Base-by-base conservation (phyloP, 1,140 invertebrate species). In the Coboldia fuscipes region DNA sequence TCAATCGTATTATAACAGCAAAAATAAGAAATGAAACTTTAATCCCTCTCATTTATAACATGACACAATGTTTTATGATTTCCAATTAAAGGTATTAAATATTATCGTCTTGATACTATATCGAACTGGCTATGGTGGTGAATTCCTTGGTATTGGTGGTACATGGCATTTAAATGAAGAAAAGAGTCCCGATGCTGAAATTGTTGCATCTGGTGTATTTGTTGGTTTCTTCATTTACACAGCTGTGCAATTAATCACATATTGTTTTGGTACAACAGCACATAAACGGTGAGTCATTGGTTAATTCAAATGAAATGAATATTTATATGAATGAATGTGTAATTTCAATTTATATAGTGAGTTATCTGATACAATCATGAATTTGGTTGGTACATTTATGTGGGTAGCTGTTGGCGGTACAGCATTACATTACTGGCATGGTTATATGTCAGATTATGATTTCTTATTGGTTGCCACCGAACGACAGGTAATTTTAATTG, bases 141-240 rank as follows among this genome's bases (percentile, higher is more conserved):
- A 72, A 43, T 84, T 86, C 48, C 58, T 86, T 26, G 80, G 80
- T 18, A 75, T 83, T 13, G 79, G 80, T 24, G 80, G 79, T 20
- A 80, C 77, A 7, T 84, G 80, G 79, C 84, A 86, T 54, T 55
- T 83, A n/a, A 77, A 81, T 44, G 80, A 84, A 52, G 75, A 79
- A 44, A 84, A 84, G 56, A 79, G 72, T 51, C 70, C 77, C 1
- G 80, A 84, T 47, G 72, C 72, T 17, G 80, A 84, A 61, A 83
- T 83, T 20, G 68, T 85, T 0, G 79, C 79, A 2, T 81, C 78
- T 0, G 81, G 81, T 10, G 72, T 86, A 1, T 73, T 84, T 39
- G 75, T 86, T 3, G 82, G 80, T 9, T 86, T 73, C 51, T 70
- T 84, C 41, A 76, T 86, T 19, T 83, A 80, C 54, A 81, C 75